Percentiles rank a stretch among this genome's conserved stretches.
phyloP scores from a whole-genome alignment of 2,888 invertebrate genomes.

The Opisthograptis luteolata region DNA sequence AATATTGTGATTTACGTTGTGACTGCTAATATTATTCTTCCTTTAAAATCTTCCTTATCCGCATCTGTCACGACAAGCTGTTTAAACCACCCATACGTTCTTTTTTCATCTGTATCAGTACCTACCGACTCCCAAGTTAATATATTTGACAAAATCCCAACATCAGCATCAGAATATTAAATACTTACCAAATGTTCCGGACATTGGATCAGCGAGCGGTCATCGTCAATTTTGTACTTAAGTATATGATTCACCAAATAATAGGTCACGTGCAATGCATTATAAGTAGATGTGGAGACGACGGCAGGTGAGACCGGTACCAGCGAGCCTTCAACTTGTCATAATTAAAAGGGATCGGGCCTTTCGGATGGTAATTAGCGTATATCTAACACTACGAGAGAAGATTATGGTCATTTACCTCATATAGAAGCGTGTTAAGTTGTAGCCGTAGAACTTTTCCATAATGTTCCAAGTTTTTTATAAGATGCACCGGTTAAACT shows the following conservation, averaged over 20 bases:
- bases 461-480: slow-evolving; percentile 5
- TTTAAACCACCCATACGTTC: neutral
- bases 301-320: slow-evolving; percentile 47
- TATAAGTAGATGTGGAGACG: slow-evolving; percentile 41
- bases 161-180: slow-evolving; percentile 35
- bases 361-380: slow-evolving; percentile 55
- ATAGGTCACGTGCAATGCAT: slow-evolving; percentile 37
- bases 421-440: slow-evolving; percentile 12
- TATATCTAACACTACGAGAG: slow-evolving; percentile 45
- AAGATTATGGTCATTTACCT: slow-evolving; percentile 29
- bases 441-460: slow-evolving; percentile 1
- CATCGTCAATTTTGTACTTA: slow-evolving; percentile 36
- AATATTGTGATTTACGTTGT: slow-evolving; percentile 58
- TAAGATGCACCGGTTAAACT: slow-evolving; percentile 8
- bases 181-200: slow-evolving; percentile 30
- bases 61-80: slow-evolving; percentile 1
- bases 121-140: slow-evolving; percentile 9
- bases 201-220: slow-evolving; percentile 33
- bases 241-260: slow-evolving; percentile 44
- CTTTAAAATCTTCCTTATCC: slow-evolving; percentile 6
- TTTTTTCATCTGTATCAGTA: neutral
- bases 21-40: slow-evolving; percentile 19
- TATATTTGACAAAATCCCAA: slow-evolving; percentile 22
- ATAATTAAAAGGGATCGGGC: slow-evolving; percentile 56
- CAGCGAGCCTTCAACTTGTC: slow-evolving; percentile 56